Evolutionary conservation across 1,140 invertebrate species (phyloP), one percentile per base, ranked within the genome.

Genomic region (Drosophila nannoptera): DNA sequence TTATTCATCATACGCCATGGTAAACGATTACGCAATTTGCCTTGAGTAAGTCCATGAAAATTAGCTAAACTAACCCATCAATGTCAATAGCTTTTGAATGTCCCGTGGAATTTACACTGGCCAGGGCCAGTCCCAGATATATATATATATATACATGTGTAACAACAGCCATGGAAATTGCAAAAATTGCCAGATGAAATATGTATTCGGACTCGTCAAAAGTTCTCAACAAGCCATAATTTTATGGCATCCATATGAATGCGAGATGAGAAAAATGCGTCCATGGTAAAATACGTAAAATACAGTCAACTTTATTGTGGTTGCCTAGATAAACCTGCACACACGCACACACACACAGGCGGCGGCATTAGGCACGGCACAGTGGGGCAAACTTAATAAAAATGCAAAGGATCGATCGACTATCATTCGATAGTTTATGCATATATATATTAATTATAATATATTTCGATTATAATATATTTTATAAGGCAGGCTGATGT

Each of bases 191-290:
- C 66, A 69, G 49, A 78, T 76, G 73, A 70, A 48, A 75, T 61
- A 76, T 75, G 56, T 65, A 65, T 73, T 50, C 40, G 32, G 12
- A 46, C 49, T 63, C 75, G 68, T 83, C 65, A 83, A 80, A 83
- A 84, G 50, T 84, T 84, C 68, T 74, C 80, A 84, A 80, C 80
- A 52, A 69, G 50, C 67, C 63, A 69, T 83, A 78, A 84, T 83
- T 84, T 72, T 76, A 66, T 69, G 53, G 46, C 66, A 61, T 59
- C 49, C 80, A 75, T 69, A 73, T 61, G 68, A 75, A 66, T 56
- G 65, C 60, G 22, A 22, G 22, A 22, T 22, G 22, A 3, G 22
- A 36, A 50, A 55, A 69, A 78, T 72, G 62, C 55, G 62, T 53
- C 7, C 50, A 67, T 55, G n/a, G 64, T 36, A 60, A 54, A 67